A percentile compares a stretch with the other conserved stretches of the same genome.
Evolutionary conservation across 35 echinoderm and acorn worm genomes (phyloP).

Genomic region (Acanthaster planci): DNA sequence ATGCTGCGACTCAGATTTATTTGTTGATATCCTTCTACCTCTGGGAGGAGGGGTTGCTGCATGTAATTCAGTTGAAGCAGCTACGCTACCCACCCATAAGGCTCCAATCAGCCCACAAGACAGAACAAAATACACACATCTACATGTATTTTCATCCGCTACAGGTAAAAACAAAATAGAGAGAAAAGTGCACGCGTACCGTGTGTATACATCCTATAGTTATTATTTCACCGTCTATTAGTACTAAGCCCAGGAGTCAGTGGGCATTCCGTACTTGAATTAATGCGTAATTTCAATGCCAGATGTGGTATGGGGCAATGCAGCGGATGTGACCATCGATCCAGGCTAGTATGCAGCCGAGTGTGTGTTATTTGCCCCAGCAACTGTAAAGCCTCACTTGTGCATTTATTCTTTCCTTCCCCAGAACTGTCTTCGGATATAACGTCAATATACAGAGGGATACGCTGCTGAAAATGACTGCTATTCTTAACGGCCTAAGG

Average conservation of each 20-base stretch:
- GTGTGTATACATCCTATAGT: neutral
- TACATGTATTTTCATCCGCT: too few species aligned
- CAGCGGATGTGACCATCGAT: slow-evolving; percentile 7
- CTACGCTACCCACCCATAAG: too few species aligned
- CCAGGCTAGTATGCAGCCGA: neutral
- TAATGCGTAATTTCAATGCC: slow-evolving; percentile 24
- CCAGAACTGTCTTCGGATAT: neutral
- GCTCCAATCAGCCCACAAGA: too few species aligned
- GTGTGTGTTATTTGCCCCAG: neutral
- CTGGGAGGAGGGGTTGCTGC: too few species aligned
- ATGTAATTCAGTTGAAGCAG: too few species aligned
- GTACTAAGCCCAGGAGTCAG: neutral
- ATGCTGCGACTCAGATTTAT: too few species aligned
- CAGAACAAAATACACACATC: too few species aligned
- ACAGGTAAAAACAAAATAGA: too few species aligned
- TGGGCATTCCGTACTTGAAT: slow-evolving; percentile 18
- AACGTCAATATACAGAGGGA: neutral
- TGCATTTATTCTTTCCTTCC: neutral
- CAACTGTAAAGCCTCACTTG: slow-evolving; percentile 18
- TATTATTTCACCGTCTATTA: slow-evolving; percentile 20
- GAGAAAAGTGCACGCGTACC: slow-evolving; percentile 21
- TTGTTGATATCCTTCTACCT: too few species aligned
- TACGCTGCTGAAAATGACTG: neutral
- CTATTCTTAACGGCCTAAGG: neutral
- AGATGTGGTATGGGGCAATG: slow-evolving; percentile 23